Base-by-base conservation (phyloP, 2,888 invertebrate genomes). In the Clepsis dumicolana region DNA sequence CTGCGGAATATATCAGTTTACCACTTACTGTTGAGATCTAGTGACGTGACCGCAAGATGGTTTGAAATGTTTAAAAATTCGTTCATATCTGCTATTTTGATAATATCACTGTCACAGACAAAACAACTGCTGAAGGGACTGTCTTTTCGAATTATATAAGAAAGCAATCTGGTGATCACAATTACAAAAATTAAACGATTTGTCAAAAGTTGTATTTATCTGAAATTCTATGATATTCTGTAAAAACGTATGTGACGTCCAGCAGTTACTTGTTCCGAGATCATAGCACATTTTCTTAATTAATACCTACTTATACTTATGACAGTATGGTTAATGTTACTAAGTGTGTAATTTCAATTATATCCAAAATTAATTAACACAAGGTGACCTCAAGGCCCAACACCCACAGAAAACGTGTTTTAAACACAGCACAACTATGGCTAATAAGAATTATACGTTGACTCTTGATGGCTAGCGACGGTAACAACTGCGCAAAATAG, bases 241-340 rank as follows among this genome's bases (percentile, higher is more conserved):
- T n/a, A n/a, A 29, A 29, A 29, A 29, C 29, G 12, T 18, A 18
- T 8, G 48, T 14, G 48, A 18, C 21, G 12, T 48, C 21, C 48
- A 48, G 18, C 10, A 21, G 12, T 48, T 48, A 48, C 48, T 48
- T 48, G 48, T 48, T 48, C 48, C 48, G 48, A 21, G 12, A 21
- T 21, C 18, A 48, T 21, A 21, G 21, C 48, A 48, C 12, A 21
- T 48, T 48, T 48, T 48, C 21, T 21, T 21, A 48, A 16, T 48
- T 18, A 21, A 21, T 12, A 21, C 21, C 21, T 48, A 48, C 21
- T 48, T 48, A 48, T 0, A 21, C 10, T 21, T 48, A 48, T 12
- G 41, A 18, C 16, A 44, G 16, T 18, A 44, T 12, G 21, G 48
- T 3, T 21, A 12, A 29, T 4, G n/a, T n/a, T 21, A 21, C 12